Evolutionary conservation across 2,113 vertebrate species (phyloP).

Genomic region (Hemichromis elongatus): DNA sequence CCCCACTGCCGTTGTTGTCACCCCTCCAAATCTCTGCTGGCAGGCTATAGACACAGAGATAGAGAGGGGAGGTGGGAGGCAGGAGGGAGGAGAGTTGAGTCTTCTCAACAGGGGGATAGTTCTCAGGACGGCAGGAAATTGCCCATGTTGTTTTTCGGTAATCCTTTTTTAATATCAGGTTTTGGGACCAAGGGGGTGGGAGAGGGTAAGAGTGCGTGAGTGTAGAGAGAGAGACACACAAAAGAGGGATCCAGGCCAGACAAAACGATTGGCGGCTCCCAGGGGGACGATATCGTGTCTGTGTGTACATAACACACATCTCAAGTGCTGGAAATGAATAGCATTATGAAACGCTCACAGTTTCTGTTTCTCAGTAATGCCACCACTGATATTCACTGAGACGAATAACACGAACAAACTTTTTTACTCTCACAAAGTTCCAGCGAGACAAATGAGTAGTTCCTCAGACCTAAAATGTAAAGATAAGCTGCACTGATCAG

Average conservation of each 20-base stretch:
- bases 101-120: slow-evolving; percentile 13
- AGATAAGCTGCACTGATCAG: neutral
- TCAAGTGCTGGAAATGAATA: slow-evolving; percentile 47
- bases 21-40: slow-evolving; percentile 32
- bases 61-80: neutral
- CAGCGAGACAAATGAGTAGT: neutral
- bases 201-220: neutral
- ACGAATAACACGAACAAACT: neutral
- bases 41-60: neutral
- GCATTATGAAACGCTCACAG: slow-evolving; percentile 15
- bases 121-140: slow-evolving; percentile 60
- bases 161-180: slow-evolving; percentile 73
- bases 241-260: slow-evolving; percentile 54
- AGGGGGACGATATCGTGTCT: slow-evolving; percentile 33
- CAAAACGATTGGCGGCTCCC: slow-evolving; percentile 49
- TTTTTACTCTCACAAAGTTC: neutral
- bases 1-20: slow-evolving; percentile 29
- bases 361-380: neutral
- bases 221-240: slow-evolving; percentile 3
- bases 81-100: neutral
- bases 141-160: slow-evolving; percentile 52
- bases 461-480: neutral
- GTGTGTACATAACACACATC: slow-evolving; percentile 47
- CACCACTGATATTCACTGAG: neutral
- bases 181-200: slow-evolving; percentile 28